These are phyloP conservation scores for Cantharis lateralis DNA, from an alignment of 2,888 invertebrate species.

Conservation along the genomic window DNA sequence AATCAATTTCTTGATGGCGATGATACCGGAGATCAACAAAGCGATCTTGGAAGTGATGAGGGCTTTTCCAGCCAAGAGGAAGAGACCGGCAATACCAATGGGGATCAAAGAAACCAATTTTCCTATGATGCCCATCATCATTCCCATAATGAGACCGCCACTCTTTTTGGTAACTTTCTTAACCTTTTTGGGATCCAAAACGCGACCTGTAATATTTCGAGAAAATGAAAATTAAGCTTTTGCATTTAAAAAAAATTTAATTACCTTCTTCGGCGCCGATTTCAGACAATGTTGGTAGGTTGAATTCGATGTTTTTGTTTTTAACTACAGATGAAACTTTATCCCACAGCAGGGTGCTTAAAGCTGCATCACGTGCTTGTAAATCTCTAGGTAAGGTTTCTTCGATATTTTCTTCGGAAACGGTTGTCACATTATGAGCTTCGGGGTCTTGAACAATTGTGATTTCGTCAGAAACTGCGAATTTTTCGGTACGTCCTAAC, in stretches of 20 bases:
- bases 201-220: constrained; percentile 2
- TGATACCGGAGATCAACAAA: constrained; percentile 77
- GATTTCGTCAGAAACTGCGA: constrained; percentile 68
- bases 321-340: constrained; percentile 73
- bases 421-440: constrained; percentile 53
- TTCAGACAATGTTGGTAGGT: constrained; percentile 74
- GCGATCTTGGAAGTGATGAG: constrained; percentile 80
- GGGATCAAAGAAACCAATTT: constrained; percentile 84
- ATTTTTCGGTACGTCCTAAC: constrained; percentile 70
- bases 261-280: constrained; percentile 78
- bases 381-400: constrained; percentile 68
- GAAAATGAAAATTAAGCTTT: background rate
- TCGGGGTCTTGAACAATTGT: constrained; percentile 65
- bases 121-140: constrained; percentile 88
- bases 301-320: constrained; percentile 76
- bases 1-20: constrained; percentile 80
- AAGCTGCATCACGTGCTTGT: constrained; percentile 68
- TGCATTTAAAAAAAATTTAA: constrained; percentile 15
- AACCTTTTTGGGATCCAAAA: constrained; percentile 48
- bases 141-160: constrained; percentile 80
- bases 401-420: constrained; percentile 73
- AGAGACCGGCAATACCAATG: constrained; percentile 77
- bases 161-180: constrained; percentile 65
- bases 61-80: constrained; percentile 84
- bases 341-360: constrained; percentile 73